Conservation (phyloP, 2,113 vertebrate species). For the Dolichallabes microphthalmus region DNA sequence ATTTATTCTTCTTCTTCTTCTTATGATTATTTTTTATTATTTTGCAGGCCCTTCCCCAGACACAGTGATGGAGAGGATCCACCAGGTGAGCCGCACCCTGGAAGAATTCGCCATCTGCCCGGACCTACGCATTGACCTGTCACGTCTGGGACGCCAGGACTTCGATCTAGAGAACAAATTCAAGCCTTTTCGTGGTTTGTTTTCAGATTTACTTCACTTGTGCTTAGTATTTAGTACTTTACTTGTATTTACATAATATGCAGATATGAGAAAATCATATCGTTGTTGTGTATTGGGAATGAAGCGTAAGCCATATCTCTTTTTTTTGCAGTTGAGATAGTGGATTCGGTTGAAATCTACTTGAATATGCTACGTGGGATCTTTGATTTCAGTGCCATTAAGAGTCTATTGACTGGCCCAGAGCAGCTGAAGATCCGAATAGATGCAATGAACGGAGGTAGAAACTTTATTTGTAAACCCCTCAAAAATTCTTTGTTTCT, state of each 20-base stretch:
- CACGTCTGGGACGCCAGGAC: conserved; percentile 92
- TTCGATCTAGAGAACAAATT: conserved; percentile 99
- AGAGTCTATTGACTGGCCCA: conserved; percentile 87
- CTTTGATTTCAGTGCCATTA: conserved; percentile 91
- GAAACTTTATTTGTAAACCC: not conserved
- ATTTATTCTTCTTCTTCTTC: too few species aligned
- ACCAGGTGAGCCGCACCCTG: conserved; percentile 94
- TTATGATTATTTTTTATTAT: not conserved
- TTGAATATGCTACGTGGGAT: conserved; percentile 88
- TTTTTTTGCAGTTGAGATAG: conserved; percentile 87
- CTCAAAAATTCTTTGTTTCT: not conserved
- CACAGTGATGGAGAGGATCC: conserved; percentile 90
- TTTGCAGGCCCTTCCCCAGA: conserved; percentile 87
- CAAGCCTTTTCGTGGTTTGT: conserved; percentile 96
- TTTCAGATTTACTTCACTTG: not conserved
- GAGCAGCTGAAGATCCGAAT: conserved; percentile 90
- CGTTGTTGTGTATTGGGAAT: not conserved
- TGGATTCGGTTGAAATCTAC: conserved; percentile 96
- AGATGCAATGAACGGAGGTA: conserved; percentile 98
- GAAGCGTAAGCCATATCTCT: not conserved
- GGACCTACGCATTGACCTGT: conserved; percentile 91
- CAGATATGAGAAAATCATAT: not conserved
- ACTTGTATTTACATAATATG: not conserved
- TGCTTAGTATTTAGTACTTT: not conserved
- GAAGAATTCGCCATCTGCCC: conserved; percentile 96